A percentile compares a stretch with the other conserved stretches of the same genome.
Evolutionary conservation across 2,888 invertebrate species (phyloP).

Genomic region (Drosophila testacea): DNA sequence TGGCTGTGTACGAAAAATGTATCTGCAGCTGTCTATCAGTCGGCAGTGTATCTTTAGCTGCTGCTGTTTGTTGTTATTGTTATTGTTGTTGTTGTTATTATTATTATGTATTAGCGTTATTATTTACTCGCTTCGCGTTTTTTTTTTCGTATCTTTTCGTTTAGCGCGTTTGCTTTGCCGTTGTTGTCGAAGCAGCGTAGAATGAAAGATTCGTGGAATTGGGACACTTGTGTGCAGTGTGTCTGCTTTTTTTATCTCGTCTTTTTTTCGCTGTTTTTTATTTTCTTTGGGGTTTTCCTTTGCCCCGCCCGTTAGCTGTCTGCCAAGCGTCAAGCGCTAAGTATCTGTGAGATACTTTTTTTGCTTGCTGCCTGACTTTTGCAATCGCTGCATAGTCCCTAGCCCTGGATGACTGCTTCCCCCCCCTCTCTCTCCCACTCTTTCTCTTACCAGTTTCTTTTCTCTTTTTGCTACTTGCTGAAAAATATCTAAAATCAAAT

Average conservation of each 20-base stretch:
- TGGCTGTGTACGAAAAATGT: constrained; percentile 37
- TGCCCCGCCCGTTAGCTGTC: constrained; percentile 8
- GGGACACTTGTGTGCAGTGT: constrained; percentile 85
- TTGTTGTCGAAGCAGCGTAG: constrained; percentile 75
- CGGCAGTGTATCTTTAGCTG: too few species aligned
- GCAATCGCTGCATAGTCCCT: constrained; percentile 35
- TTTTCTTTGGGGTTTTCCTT: constrained; percentile 17
- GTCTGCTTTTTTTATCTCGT: constrained; percentile 41
- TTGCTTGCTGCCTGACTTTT: constrained; percentile 26
- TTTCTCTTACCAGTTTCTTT: not conserved
- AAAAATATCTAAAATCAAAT: constrained; percentile 13
- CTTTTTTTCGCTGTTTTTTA: constrained; percentile 30
- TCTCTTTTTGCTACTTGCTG: constrained; percentile 5
- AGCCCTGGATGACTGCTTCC: not conserved
- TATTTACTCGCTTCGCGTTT: constrained; percentile 56
- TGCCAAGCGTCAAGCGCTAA: constrained; percentile 12
- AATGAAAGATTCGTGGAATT: constrained; percentile 83
- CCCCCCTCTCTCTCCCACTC: too few species aligned
- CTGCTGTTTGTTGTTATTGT: constrained; percentile 6
- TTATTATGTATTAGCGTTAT: constrained; percentile 78
- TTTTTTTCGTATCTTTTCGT: constrained; percentile 23
- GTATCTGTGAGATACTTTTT: constrained; percentile 57
- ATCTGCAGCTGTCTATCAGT: constrained; percentile 60
- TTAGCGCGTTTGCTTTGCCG: constrained; percentile 5
- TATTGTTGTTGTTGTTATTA: constrained; percentile 43